A percentile compares a stretch with the other conserved stretches of the same genome.
Evolutionary conservation across 2,797 vertebrate genomes (phyloP).

Genomic region (Triplophysa bombifrons): DNA sequence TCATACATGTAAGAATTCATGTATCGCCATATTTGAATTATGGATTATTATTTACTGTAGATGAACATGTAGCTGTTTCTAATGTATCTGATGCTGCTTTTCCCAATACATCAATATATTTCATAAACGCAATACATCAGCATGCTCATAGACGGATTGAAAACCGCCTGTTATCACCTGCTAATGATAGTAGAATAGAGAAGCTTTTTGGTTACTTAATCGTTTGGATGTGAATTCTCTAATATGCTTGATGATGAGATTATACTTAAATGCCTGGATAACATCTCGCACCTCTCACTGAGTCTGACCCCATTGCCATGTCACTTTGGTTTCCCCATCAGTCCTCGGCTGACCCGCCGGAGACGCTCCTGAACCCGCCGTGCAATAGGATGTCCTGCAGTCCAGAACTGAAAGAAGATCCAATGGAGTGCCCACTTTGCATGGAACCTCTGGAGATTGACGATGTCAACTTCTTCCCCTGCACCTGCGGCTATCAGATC

Average conservation of each 20-base stretch:
- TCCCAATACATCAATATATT: neutral
- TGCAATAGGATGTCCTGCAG: slow-evolving; percentile 94
- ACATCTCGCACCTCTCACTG: neutral
- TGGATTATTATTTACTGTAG: neutral
- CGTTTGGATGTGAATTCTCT: too few species aligned
- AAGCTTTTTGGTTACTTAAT: too few species aligned
- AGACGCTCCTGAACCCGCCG: slow-evolving; percentile 29
- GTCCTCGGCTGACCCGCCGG: slow-evolving; percentile 24
- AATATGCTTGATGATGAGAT: too few species aligned
- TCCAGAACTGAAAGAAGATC: slow-evolving; percentile 97
- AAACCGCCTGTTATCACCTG: neutral
- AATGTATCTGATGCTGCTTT: slow-evolving; percentile 15
- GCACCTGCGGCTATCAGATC: slow-evolving; percentile 99
- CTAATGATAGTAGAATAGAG: too few species aligned
- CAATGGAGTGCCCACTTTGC: slow-evolving; percentile 99
- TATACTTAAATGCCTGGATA: too few species aligned
- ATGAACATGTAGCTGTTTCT: neutral
- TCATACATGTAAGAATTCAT: too few species aligned
- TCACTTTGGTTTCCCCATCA: neutral
- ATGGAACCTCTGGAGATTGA: slow-evolving; percentile 99
- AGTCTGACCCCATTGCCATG: too few species aligned
- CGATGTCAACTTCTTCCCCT: slow-evolving; percentile 99
- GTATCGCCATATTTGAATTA: too few species aligned
- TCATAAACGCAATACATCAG: slow-evolving; percentile 21
- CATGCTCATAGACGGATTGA: slow-evolving; percentile 2